These are phyloP conservation scores for Bostrychus sinensis DNA, from an alignment of 2,113 vertebrate species.

Conservation along the genomic window DNA sequence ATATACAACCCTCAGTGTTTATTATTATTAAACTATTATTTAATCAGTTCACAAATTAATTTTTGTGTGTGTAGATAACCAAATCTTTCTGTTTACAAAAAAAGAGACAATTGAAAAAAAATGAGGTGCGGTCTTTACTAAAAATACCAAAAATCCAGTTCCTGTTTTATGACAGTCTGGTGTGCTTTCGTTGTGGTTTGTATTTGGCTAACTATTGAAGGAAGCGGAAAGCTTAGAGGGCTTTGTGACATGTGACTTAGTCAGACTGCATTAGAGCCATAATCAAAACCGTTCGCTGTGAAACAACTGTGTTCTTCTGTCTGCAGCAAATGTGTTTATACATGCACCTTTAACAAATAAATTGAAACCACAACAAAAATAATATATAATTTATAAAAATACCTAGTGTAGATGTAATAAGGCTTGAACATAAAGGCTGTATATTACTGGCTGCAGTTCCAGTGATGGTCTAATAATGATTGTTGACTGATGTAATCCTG, in stretches of 20 bases:
- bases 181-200: background rate
- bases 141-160: background rate
- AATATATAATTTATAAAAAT: too few species aligned
- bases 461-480: background rate
- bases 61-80: too few species aligned
- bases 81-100: too few species aligned
- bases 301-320: background rate
- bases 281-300: constrained; percentile 5
- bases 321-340: background rate
- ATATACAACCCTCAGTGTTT: too few species aligned
- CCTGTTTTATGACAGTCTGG: background rate
- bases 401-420: background rate
- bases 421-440: background rate
- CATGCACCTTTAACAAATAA: too few species aligned
- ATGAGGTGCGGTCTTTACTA: background rate
- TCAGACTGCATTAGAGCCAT: constrained; percentile 9
- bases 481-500: background rate
- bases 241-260: constrained; percentile 5
- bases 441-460: background rate
- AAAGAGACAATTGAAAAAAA: too few species aligned
- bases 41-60: too few species aligned
- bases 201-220: background rate
- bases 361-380: too few species aligned
- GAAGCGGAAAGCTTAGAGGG: background rate
- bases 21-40: too few species aligned